Evolutionary conservation across 2,888 invertebrate genomes (phyloP).

Genomic region (Cephus sareptanus): DNA sequence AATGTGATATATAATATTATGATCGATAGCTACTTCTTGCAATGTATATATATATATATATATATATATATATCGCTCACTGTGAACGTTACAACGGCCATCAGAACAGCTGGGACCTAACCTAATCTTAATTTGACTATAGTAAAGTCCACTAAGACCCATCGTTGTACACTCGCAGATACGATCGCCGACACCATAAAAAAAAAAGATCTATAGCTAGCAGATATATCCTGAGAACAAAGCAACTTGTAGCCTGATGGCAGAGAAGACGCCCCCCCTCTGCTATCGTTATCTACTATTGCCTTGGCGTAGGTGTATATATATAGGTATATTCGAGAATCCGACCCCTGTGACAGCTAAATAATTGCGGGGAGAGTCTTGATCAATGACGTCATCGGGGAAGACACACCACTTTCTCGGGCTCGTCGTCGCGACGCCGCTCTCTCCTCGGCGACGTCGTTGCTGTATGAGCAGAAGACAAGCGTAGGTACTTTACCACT

Average conservation of each 20-base stretch:
- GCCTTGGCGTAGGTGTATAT: not conserved
- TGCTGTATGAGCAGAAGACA: not conserved
- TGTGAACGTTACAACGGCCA: not conserved
- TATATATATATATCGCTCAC: not conserved
- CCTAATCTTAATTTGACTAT: not conserved
- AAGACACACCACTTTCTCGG: constrained; percentile 4
- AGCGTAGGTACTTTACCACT: not conserved
- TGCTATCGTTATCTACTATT: not conserved
- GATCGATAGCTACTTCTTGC: not conserved
- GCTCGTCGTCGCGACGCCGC: constrained; percentile 3
- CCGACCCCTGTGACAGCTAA: constrained; percentile 30
- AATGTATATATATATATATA: not conserved
- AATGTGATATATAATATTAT: not conserved
- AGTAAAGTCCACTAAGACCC: constrained; percentile 11
- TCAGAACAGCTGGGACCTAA: not conserved
- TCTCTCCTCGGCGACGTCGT: not conserved
- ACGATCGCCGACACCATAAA: constrained; percentile 18
- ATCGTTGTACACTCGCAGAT: constrained; percentile 4
- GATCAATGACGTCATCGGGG: constrained; percentile 28
- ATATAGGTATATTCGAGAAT: constrained; percentile 5
- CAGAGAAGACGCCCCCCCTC: not conserved
- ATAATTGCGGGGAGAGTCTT: constrained; percentile 26
- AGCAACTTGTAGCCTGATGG: constrained; percentile 18
- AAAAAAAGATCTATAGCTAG: constrained; percentile 26
- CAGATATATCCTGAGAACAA: constrained; percentile 22